Percentiles rank a stretch among this genome's conserved stretches.
These are phyloP conservation scores for Numida meleagris DNA, from an alignment of 2,113 vertebrate species.

Conservation along the genomic window DNA sequence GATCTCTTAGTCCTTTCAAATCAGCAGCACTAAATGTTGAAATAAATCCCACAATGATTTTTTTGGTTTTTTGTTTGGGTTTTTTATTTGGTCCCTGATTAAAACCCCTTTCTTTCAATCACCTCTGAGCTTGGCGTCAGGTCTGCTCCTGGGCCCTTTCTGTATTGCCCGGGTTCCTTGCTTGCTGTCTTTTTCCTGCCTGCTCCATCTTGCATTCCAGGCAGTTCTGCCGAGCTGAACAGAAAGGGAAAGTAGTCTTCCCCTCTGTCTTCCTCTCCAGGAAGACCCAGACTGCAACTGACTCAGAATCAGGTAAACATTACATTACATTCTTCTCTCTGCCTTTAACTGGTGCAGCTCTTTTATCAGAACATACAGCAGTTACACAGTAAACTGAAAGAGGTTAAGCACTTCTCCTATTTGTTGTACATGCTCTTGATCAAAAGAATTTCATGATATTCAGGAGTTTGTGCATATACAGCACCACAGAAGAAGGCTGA, in stretches of 20 bases:
- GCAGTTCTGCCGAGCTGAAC: conserved; percentile 73
- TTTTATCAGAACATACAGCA: conserved; percentile 19
- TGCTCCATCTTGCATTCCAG: conserved; percentile 74
- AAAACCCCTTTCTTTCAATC: conserved; percentile 18
- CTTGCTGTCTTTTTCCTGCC: conserved; percentile 71
- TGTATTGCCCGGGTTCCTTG: conserved; percentile 57
- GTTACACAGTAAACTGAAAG: background rate
- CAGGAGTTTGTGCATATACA: background rate
- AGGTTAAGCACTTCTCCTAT: conserved; percentile 14
- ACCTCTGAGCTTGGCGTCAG: conserved; percentile 37
- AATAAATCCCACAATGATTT: background rate
- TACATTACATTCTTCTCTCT: conserved; percentile 70
- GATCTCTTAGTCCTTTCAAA: background rate
- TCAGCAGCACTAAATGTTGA: background rate
- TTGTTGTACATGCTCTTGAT: background rate
- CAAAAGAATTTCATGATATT: background rate
- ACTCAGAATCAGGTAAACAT: conserved; percentile 70
- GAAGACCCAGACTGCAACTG: conserved; percentile 67
- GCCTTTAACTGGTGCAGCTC: conserved; percentile 67
- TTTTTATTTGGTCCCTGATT: background rate
- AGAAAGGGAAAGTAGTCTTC: conserved; percentile 74
- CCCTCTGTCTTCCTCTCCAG: conserved; percentile 75
- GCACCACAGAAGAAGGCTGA: background rate
- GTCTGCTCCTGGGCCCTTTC: conserved; percentile 51
- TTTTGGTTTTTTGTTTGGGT: background rate